Conservation (phyloP, 2,113 vertebrate genomes). For the Calidris pugnax region DNA sequence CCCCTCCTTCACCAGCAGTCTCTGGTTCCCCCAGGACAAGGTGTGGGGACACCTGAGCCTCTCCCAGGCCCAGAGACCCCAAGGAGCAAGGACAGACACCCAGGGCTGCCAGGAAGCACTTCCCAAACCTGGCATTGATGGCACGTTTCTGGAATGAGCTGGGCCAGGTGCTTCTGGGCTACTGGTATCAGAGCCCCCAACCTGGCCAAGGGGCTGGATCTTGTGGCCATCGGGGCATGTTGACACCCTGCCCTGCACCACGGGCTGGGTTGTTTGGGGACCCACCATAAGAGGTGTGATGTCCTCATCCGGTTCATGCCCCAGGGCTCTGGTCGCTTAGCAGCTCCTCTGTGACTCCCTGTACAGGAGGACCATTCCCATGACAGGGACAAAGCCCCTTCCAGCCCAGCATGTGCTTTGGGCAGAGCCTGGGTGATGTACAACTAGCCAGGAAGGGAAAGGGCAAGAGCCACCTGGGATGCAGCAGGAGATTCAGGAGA, state of each 20-base stretch:
- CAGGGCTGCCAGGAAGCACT: background rate
- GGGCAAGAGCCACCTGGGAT: background rate
- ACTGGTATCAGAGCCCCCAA: background rate
- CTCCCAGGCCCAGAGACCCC: background rate
- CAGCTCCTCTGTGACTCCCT: background rate
- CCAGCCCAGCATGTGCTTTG: background rate
- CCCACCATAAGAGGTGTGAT: background rate
- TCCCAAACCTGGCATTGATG: background rate
- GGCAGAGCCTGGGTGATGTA: background rate
- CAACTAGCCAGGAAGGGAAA: background rate
- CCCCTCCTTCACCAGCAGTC: background rate
- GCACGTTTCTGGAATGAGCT: background rate
- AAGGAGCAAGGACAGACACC: fast-evolving
- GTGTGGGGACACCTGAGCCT: background rate
- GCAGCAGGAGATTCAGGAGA: background rate
- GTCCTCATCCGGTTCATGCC: fast-evolving
- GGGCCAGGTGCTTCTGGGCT: background rate
- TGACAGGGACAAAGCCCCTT: background rate
- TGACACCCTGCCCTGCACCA: background rate
- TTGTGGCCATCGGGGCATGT: fast-evolving
- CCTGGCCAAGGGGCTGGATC: background rate
- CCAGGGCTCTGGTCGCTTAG: background rate
- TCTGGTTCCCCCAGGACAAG: background rate
- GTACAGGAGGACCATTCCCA: background rate
- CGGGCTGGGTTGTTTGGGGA: background rate